Conservation (phyloP, 2,888 invertebrate species). For the Microplitis manilae region DNA sequence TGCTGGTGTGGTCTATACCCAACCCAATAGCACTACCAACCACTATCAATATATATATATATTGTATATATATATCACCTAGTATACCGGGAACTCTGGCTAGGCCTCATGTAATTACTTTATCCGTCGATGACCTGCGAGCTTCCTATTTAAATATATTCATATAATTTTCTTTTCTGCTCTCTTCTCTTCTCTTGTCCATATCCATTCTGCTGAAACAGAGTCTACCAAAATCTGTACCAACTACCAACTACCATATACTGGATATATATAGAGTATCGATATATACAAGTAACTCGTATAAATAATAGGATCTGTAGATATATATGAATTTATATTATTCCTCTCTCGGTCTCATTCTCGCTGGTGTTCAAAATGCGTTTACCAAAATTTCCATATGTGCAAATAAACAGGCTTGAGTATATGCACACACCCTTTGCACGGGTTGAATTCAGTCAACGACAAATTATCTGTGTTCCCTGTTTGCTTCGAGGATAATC, state of each 20-base stretch:
- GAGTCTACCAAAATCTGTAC: too few species aligned
- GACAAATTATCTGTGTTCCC: constrained; percentile 44
- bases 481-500: constrained; percentile 46
- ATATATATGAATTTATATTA: constrained; percentile 23
- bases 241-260: not conserved
- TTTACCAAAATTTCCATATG: constrained; percentile 48
- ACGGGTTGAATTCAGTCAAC: constrained; percentile 33
- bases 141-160: constrained; percentile 2
- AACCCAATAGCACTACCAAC: constrained; percentile 5
- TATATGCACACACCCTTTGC: constrained; percentile 12
- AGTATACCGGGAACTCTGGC: not conserved
- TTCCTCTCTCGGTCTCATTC: constrained; percentile 22
- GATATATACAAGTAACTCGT: not conserved
- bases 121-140: constrained; percentile 20
- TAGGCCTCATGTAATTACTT: constrained; percentile 32
- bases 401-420: constrained; percentile 47
- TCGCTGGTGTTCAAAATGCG: constrained; percentile 26
- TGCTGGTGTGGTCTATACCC: constrained; percentile 33
- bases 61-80: constrained; percentile 20
- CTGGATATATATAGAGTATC: constrained; percentile 5
- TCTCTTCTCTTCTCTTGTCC: constrained; percentile 4
- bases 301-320: constrained; percentile 22
- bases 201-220: not conserved
- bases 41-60: constrained; percentile 10
- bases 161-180: constrained; percentile 10